Percentiles rank a stretch among this genome's conserved stretches.
Evolutionary conservation across 2,888 invertebrate species (phyloP).

Genomic region (Heterodera filipjevi): DNA sequence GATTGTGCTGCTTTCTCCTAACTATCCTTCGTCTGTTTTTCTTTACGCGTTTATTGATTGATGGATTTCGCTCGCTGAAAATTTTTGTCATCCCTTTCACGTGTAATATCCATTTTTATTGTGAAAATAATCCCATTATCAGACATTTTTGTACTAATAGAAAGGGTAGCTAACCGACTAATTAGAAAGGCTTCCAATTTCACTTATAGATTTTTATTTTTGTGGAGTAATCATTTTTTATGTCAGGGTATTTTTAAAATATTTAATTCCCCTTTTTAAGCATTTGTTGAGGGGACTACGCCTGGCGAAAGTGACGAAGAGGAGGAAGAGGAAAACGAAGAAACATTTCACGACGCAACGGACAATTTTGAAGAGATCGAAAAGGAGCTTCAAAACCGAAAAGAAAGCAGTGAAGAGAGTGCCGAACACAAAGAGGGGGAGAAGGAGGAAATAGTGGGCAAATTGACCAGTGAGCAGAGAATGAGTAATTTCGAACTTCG

Average conservation of each 20-base stretch:
- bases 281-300: conserved; percentile 61
- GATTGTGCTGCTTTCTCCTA: neutral
- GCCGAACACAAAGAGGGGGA: neutral
- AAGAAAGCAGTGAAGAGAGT: neutral
- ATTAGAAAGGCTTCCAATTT: too few species aligned
- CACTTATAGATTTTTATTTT: too few species aligned
- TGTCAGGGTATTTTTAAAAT: neutral
- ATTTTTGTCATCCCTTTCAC: neutral
- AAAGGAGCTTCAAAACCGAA: conserved; percentile 31
- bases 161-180: too few species aligned
- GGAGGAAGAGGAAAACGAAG: conserved; percentile 67
- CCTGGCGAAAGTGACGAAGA: conserved; percentile 13
- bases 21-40: neutral
- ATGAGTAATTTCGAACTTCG: neutral
- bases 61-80: neutral
- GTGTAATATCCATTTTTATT: too few species aligned
- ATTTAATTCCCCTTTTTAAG: conserved; percentile 25
- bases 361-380: conserved; percentile 61
- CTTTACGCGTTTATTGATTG: neutral
- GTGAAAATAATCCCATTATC: neutral
- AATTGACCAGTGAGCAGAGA: neutral
- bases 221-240: too few species aligned
- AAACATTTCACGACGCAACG: conserved; percentile 74
- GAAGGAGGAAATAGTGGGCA: conserved; percentile 6
- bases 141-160: too few species aligned